phyloP scores from a whole-genome alignment of 2,797 vertebrate genomes.

The Hozukius guyotensis region DNA sequence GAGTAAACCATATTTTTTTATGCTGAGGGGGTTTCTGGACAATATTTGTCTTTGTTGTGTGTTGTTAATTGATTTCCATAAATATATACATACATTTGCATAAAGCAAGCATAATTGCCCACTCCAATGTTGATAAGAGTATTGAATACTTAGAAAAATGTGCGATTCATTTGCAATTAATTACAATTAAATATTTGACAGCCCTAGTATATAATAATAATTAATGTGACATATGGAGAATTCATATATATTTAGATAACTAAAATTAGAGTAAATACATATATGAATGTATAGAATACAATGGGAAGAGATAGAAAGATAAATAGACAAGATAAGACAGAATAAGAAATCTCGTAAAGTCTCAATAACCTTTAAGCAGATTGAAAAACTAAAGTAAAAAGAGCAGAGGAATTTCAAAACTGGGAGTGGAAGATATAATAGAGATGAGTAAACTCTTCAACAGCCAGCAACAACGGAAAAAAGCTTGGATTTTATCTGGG shows the following conservation, averaged over 20 bases:
- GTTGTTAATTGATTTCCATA: too few relatives aligned
- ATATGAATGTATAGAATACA: not conserved
- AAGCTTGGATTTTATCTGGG: conserved; percentile 26
- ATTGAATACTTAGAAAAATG: too few relatives aligned
- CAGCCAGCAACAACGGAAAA: conserved; percentile 26
- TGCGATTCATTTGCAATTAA: too few relatives aligned
- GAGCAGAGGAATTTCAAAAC: conserved; percentile 27
- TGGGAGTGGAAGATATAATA: conserved; percentile 2
- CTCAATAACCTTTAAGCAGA: conserved; percentile 34
- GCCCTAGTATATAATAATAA: not conserved
- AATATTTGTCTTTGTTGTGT: too few relatives aligned
- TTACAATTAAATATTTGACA: too few relatives aligned
- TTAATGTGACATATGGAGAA: not conserved
- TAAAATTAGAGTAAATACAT: not conserved
- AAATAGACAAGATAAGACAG: not conserved
- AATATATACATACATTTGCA: too few relatives aligned
- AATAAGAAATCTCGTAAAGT: conserved; percentile 1
- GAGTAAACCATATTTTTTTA: too few relatives aligned
- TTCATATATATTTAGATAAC: not conserved
- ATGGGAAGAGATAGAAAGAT: not conserved
- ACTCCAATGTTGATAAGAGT: too few relatives aligned
- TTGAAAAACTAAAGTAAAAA: conserved; percentile 28
- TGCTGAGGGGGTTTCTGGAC: too few relatives aligned
- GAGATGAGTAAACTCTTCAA: conserved; percentile 19
- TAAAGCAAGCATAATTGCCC: too few relatives aligned